Conservation (phyloP, 2,888 invertebrate genomes). For the Erebia aethiops region DNA sequence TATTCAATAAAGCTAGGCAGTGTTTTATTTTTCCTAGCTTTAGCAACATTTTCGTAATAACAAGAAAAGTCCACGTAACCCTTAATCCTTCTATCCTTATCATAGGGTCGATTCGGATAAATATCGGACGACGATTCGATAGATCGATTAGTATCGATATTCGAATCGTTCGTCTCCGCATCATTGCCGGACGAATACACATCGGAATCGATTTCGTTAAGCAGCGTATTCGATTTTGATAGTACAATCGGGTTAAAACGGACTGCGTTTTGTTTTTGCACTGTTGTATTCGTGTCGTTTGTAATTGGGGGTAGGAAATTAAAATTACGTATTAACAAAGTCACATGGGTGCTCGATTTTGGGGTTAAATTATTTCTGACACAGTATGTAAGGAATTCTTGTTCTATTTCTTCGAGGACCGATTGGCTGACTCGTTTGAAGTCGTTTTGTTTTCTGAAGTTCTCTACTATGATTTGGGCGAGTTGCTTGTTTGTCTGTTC, state of each 20-base stretch:
- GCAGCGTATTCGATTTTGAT: constrained; percentile 71
- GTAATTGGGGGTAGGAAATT: constrained; percentile 89
- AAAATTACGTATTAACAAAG: constrained; percentile 92
- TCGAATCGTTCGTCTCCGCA: constrained; percentile 58
- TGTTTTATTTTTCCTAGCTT: constrained; percentile 85
- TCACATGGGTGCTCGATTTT: constrained; percentile 91
- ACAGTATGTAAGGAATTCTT: constrained; percentile 91
- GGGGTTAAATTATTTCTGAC: constrained; percentile 81
- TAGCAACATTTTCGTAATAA: constrained; percentile 88
- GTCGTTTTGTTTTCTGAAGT: constrained; percentile 91
- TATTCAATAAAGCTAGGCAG: constrained; percentile 84
- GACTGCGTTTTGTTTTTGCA: constrained; percentile 54
- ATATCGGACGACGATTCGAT: constrained; percentile 72
- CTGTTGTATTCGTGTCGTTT: constrained; percentile 38
- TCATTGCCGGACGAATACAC: constrained; percentile 66
- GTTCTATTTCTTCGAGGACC: constrained; percentile 91
- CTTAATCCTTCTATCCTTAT: constrained; percentile 87
- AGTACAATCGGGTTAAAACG: constrained; percentile 85
- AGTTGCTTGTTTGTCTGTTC: constrained; percentile 92
- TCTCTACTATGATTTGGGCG: constrained; percentile 90
- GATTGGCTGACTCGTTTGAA: constrained; percentile 92
- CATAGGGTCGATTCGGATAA: constrained; percentile 68
- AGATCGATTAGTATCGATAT: constrained; percentile 68
- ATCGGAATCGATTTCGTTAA: constrained; percentile 74
- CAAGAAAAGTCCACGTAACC: constrained; percentile 93